Conservation (phyloP, 1,140 invertebrate species). For the Lasioglossum baleicum region DNA sequence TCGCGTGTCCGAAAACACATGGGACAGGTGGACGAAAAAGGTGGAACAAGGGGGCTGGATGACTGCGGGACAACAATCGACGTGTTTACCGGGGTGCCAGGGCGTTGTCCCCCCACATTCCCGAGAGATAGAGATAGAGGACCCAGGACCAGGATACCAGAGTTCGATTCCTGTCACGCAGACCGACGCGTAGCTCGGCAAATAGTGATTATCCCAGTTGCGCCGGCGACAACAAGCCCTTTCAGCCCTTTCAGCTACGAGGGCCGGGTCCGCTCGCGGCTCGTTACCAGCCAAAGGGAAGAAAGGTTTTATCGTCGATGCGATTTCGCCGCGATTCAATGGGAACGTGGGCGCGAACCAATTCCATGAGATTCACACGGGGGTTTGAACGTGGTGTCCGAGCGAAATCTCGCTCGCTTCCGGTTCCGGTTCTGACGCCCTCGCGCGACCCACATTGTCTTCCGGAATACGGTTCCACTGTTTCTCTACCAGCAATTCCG, state of each 20-base stretch:
- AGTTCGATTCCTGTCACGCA: constrained; percentile 7
- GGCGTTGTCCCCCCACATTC: not conserved
- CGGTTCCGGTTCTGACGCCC: not conserved
- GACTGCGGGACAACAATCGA: not conserved
- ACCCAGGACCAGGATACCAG: too few species aligned
- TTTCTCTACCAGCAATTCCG: too few species aligned
- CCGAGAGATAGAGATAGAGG: not conserved
- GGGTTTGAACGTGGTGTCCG: not conserved
- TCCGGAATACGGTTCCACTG: not conserved
- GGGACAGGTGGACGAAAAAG: not conserved
- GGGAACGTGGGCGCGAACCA: constrained; percentile 1
- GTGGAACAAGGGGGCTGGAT: not conserved
- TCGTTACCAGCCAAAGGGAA: constrained; percentile 3
- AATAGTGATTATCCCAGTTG: constrained; percentile 31
- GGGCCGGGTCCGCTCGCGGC: not conserved
- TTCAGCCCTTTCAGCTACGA: constrained; percentile 6
- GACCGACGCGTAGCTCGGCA: not conserved
- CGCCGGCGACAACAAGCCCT: not conserved
- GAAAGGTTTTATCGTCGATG: not conserved
- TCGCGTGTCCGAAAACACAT: not conserved
- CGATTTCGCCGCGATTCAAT: constrained; percentile 13
- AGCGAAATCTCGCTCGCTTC: not conserved
- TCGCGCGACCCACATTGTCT: not conserved
- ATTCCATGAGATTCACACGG: not conserved
- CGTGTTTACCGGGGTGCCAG: not conserved